Base-by-base conservation (phyloP, 2,113 vertebrate species). In the Lontra canadensis region DNA sequence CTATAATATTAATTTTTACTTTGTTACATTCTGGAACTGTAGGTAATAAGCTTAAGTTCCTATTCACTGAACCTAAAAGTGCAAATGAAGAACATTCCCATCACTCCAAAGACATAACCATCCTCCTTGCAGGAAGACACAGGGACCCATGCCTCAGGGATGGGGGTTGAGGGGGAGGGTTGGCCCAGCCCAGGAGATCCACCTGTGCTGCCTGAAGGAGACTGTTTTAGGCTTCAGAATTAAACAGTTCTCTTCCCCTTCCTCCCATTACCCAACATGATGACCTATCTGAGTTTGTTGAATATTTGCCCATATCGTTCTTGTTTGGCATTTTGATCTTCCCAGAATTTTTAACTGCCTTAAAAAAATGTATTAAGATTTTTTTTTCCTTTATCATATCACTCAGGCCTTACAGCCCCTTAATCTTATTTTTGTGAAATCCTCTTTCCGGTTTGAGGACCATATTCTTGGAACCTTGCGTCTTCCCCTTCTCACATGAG, bases 311-410 rank as follows among this genome's bases (percentile, higher is more conserved):
- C 14, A 12, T 6, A 52, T 25, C 49, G 34, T 84, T 93, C 61
- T 90, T 73, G 21, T 47, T 84, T 23, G 61, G 80, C 9, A 39
- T 55, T 63, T 49, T 73, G 49, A 79, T 39, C 69, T 59, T 10
- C 26, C 34, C 9, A 67, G 79, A 88, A 69, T 74, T 92, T 88
- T 57, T 55, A 92, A 47, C 31, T 86, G 49, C 34, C 73, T 63
- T 90, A 49, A 87, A 97, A 97, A 55, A 63, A 71, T 52, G 84
- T 89, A 57, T 47, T 25, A 55, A 85, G 26, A 82, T n/a, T 49
- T 57, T 21, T 20, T 57, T 21, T 57, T 21, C 39, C 18, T 76
- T 39, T 23, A 31, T 67, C 23, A 11, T n/a, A 6, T 85, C 11
- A 5, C 17, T 31, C 9, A 76, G 21, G 20, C 47, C 34, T 47